Base-by-base conservation (phyloP, 2,797 vertebrate species). In the Austrolebias charrua region DNA sequence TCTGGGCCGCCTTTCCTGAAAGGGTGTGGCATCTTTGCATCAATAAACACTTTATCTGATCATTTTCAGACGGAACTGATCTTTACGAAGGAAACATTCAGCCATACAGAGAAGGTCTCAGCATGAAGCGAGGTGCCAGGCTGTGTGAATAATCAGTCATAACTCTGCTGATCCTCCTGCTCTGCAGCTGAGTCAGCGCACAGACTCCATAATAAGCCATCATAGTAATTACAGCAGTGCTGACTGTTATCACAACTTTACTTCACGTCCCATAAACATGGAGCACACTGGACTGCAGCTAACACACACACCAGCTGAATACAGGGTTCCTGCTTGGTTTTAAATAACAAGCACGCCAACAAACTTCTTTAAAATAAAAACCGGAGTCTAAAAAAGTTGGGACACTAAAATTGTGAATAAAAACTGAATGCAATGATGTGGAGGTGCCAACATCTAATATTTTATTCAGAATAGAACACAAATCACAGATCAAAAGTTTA, bases 151-250 rank as follows among this genome's bases (percentile, higher is more conserved):
- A 76, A 74, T 71, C 59, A 45, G 28, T 57, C 69, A 55, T 50
- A 51, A 38, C 59, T 49, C 19, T 54, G 24, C 60, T 50, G 53
- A 48, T 68, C 47, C 55, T 52, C 61, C 44, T 33, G 24, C 81
- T 51, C 54, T 63, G 49, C 64, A 78, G 72, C 78, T 53, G 73
- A 81, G 54, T 80, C 83, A 82, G 82, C 82, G 65, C 24, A 2
- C 61, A 79, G 62, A 54, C 64, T 58, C 45, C 67, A 64, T 67
- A 80, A 86, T 84, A 74, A 72, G 77, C 64, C 53, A 60, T 55
- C 75, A 73, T 60, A 77, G 75, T 76, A 79, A 88, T 48, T 50
- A 78, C 63, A 79, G 81, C 53, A 55, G 52, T 56, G 63, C 47
- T 35, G 55, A 52, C 67, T 75, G 71, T 76, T 76, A 75, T 73